Evolutionary conservation across 2,113 vertebrate species (phyloP).

Genomic region (Tupaia tana): DNA sequence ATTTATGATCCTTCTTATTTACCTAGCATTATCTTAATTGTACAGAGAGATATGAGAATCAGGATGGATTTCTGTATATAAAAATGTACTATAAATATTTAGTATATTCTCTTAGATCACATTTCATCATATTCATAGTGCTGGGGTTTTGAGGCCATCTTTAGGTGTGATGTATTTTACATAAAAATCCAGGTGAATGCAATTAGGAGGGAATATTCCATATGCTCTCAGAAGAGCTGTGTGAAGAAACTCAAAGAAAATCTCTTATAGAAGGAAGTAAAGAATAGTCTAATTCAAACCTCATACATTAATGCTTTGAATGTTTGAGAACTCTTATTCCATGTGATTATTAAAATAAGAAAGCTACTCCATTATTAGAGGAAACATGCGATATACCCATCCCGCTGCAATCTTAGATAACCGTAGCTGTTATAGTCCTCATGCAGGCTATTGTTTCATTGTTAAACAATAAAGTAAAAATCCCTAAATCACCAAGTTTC

Average conservation of each 20-base stretch:
- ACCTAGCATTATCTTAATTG: background rate
- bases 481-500: constrained; percentile 60
- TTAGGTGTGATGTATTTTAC: background rate
- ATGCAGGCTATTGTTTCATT: background rate
- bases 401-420: constrained; percentile 18
- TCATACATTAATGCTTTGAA: background rate
- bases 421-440: background rate
- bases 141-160: background rate
- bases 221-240: background rate
- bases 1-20: background rate
- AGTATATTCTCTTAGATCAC: background rate
- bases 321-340: constrained; percentile 47
- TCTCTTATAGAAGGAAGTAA: background rate
- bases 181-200: background rate
- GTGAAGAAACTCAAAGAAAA: constrained; percentile 4
- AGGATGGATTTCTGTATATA: background rate
- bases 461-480: background rate
- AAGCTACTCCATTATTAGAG: background rate
- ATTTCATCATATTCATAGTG: background rate
- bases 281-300: background rate
- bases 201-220: background rate
- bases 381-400: background rate
- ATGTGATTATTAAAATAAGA: constrained; percentile 29
- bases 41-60: background rate
- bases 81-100: background rate